These are phyloP conservation scores for Piezodorus guildinii DNA, from an alignment of 1,140 invertebrate genomes.

Conservation along the genomic window DNA sequence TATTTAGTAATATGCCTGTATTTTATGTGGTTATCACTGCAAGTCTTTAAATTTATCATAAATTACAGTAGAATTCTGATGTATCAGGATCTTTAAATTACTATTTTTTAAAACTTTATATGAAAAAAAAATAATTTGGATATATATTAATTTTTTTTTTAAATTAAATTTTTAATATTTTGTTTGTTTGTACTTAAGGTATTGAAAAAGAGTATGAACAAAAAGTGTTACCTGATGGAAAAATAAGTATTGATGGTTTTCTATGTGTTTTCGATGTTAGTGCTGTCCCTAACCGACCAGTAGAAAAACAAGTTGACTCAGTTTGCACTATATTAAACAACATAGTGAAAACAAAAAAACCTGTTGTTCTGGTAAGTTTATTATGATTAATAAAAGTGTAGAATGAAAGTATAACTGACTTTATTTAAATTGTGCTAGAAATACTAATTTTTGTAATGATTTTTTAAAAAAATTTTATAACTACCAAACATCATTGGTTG, in stretches of 20 bases:
- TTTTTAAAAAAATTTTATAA: too few relatives aligned
- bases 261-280: conserved; percentile 94
- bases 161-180: neutral
- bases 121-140: too few relatives aligned
- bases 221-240: conserved; percentile 84
- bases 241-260: conserved; percentile 89
- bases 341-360: conserved; percentile 86
- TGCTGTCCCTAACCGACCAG: conserved; percentile 72
- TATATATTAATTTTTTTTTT: neutral
- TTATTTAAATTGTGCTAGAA: too few relatives aligned
- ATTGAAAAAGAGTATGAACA: conserved; percentile 86
- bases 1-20: neutral
- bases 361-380: conserved; percentile 65
- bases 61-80: too few relatives aligned
- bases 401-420: too few relatives aligned
- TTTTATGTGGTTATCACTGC: too few relatives aligned
- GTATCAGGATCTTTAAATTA: too few relatives aligned
- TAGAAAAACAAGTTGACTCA: conserved; percentile 81
- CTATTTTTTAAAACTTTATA: too few relatives aligned
- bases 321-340: conserved; percentile 71
- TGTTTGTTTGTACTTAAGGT: conserved; percentile 27
- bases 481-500: too few relatives aligned
- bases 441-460: too few relatives aligned
- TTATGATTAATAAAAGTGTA: too few relatives aligned
- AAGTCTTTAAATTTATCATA: too few relatives aligned